Conservation (phyloP, 1,140 invertebrate species). For the Zaprionus ornatus region DNA sequence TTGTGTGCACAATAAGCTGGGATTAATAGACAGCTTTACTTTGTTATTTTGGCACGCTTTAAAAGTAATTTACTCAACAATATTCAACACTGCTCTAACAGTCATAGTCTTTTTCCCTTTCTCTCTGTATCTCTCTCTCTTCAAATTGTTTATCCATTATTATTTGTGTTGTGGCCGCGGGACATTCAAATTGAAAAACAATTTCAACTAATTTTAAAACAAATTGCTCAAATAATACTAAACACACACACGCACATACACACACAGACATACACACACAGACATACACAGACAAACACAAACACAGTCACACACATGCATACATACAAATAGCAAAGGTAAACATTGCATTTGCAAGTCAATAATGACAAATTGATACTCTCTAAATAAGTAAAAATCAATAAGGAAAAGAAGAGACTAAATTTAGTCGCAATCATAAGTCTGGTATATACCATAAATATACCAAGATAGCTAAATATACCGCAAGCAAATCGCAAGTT, state of each 20-base stretch:
- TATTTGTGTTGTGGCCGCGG: slow-evolving; percentile 3
- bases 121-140: not conserved
- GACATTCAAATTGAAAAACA: slow-evolving; percentile 48
- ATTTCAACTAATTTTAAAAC: slow-evolving; percentile 70
- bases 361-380: not conserved
- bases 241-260: slow-evolving; percentile 19
- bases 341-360: not conserved
- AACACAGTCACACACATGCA: slow-evolving; percentile 6
- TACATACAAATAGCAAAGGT: not conserved
- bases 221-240: slow-evolving; percentile 67
- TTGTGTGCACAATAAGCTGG: not conserved
- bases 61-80: slow-evolving; percentile 14
- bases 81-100: not conserved
- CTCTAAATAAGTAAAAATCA: not conserved
- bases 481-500: not conserved
- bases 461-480: slow-evolving; percentile 5
- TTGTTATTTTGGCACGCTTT: slow-evolving; percentile 10
- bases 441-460: slow-evolving; percentile 17
- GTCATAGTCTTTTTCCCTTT: not conserved
- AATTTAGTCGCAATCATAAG: not conserved
- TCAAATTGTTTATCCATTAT: slow-evolving; percentile 23
- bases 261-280: not conserved
- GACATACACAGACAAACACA: not conserved
- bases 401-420: not conserved
- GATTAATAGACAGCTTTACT: not conserved